Base-by-base conservation (phyloP, 2,888 invertebrate genomes). In the Thera obeliscata region DNA sequence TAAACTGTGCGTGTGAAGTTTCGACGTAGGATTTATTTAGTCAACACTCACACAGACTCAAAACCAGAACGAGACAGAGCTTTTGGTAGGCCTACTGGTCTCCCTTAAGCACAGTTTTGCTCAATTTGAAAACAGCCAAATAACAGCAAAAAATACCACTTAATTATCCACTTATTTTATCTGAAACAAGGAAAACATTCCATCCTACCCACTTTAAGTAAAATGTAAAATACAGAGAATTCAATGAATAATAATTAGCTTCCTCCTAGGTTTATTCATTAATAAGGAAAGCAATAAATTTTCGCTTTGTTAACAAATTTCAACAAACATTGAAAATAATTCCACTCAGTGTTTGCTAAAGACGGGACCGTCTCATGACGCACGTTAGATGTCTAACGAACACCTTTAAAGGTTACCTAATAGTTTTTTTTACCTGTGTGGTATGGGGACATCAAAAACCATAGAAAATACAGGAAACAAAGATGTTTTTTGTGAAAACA, bases 111-210 rank as follows among this genome's bases (percentile, higher is more conserved):
- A 22, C 22, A 22, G 22, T 22, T 22, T 22, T 22, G 22, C 22
- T 22, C 1, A 22, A 22, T 22, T 22, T 22, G 22, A 22, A 22
- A 22, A 22, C 22, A 22, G 22, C 22, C 22, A 22, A 22, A 22
- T 22, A 22, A 22, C 22, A 22, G 22, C 22, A 22, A 22, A 22
- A 22, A 22, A 22, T 22, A 49, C 3, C 41, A 41, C 41, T 22
- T 7, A 12, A 7, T 7, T 22, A 61, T 36, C 11, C n/a, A 36
- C 35, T 7, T 3, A 33, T 52, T 33, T 33, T 33, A 7, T 52
- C 35, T 36, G 3, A 55, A 60, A 50, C 56, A 22, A 56, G 65
- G 64, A 66, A 69, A 61, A 59, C 48, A 69, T 67, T 70, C 52
- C 48, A 41, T 57, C n/a, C 38, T n/a, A 41, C 56, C 49, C 43